Base-by-base conservation (phyloP, 2,113 vertebrate genomes). In the Puffinus mauretanicus region DNA sequence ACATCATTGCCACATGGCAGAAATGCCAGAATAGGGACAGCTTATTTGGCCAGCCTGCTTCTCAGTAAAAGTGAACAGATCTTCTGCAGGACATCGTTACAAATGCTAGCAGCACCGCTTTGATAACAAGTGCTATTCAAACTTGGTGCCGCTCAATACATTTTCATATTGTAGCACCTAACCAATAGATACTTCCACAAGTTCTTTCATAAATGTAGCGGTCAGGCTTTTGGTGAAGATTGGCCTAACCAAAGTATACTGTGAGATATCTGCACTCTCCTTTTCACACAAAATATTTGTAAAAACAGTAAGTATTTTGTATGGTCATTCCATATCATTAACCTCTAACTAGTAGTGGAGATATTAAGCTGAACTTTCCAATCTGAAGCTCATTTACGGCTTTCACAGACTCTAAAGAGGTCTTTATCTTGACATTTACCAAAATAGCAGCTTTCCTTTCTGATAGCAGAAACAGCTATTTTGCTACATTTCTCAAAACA, bases 1-100 rank as follows among this genome's bases (percentile, higher is more conserved):
- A 94, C 57, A 93, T 88, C 51, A 71, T 22, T 96, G 95, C 88
- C 95, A 97, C 92, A 65, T 88, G 92, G 81, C 84, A 77, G 9
- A 86, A 79, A 55, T 75, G 75, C 86, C 58, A 95, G 71, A 38
- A 92, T 54, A 82, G 51, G 84, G 38, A 86, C 46, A 13, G 64
- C 70, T 90, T 93, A 65, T 32, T 83, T 70, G 66, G 60, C 81
- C 62, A 95, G 75, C 25, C 69, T 77, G 21, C 76, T 93, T 89
- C 87, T 86, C 65, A 95, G 36, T 47, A 79, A 89, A 96, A 86
- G 32, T 19, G 34, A 95, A 61, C 49, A 90, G 38, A n/a, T 76
- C 62, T 60, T 62, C 85, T 87, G 15, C 61, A 49, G 86, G 76
- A 86, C 83, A 67, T 9, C 1, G 2, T 36, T 60, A 44, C 44